Percentiles rank a stretch among this genome's conserved stretches.
Evolutionary conservation across 1,140 invertebrate genomes (phyloP).

Genomic region (Drosophila elegans): DNA sequence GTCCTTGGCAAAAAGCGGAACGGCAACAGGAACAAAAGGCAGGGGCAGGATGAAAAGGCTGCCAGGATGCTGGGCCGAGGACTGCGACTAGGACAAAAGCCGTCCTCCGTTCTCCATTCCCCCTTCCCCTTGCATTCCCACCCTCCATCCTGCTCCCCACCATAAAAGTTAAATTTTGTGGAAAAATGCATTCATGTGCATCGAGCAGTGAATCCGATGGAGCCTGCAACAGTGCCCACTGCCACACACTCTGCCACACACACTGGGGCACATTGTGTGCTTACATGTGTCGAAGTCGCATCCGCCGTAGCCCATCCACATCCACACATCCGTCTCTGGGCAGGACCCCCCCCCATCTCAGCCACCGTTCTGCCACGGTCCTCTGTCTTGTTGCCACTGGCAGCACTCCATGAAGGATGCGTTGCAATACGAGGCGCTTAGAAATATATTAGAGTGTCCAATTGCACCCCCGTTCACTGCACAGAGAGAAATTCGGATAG

Average conservation of each 20-base stretch:
- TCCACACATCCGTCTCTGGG: conserved; percentile 61
- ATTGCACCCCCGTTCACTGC: not conserved
- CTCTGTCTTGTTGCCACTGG: conserved; percentile 56
- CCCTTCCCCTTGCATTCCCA: not conserved
- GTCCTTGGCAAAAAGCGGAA: conserved; percentile 2
- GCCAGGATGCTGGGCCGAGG: conserved; percentile 16
- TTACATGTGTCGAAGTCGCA: conserved; percentile 69
- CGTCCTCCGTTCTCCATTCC: not conserved
- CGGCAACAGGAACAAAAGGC: conserved; percentile 5
- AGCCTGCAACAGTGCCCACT: conserved; percentile 37
- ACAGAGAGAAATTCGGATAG: not conserved
- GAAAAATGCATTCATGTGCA: conserved; percentile 74
- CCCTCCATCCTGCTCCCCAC: conserved; percentile 4
- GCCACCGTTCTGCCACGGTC: conserved; percentile 10
- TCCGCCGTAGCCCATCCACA: conserved; percentile 69
- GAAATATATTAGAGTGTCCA: conserved; percentile 56
- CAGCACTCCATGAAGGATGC: conserved; percentile 64
- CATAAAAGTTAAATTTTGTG: conserved; percentile 72
- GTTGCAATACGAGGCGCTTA: conserved; percentile 60
- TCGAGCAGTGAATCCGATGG: conserved; percentile 71
- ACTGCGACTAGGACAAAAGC: conserved; percentile 33
- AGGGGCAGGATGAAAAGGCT: conserved; percentile 17
- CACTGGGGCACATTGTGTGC: conserved; percentile 36
- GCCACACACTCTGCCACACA: conserved; percentile 18
- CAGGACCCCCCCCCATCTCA: conserved; percentile 10